These are phyloP conservation scores for Pseudocheirus occidentalis DNA, from an alignment of 2,797 vertebrate species.

Conservation along the genomic window DNA sequence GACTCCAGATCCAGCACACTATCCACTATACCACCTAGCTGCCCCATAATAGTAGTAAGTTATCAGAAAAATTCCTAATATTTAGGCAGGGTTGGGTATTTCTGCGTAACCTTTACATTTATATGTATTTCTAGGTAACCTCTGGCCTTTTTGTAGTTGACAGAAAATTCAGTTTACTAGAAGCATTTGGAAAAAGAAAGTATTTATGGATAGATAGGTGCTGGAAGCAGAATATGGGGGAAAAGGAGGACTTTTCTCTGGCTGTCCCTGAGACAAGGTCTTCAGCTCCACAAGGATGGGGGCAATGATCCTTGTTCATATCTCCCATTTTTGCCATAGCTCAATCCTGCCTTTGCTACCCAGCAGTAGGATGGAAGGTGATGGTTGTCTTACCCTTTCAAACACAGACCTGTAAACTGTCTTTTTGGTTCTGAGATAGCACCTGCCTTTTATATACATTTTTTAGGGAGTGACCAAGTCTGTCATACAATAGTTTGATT, in stretches of 20 bases:
- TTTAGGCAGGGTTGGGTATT: background rate
- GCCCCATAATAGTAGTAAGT: background rate
- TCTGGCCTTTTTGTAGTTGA: background rate
- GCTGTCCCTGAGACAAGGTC: background rate
- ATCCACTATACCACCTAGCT: background rate
- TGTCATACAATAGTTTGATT: background rate
- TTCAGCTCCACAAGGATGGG: background rate
- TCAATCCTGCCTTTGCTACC: background rate
- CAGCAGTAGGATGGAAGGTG: background rate
- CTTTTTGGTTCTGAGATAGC: background rate
- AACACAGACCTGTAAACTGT: background rate
- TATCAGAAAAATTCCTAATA: background rate
- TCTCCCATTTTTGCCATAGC: background rate
- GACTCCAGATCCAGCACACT: background rate
- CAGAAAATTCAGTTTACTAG: background rate
- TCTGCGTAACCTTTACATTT: background rate
- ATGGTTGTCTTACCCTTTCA: background rate
- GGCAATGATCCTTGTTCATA: background rate
- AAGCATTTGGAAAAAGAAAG: background rate
- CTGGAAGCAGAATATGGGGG: background rate
- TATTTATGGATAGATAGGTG: background rate
- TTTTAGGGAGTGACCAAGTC: background rate
- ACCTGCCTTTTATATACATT: background rate
- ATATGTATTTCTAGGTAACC: background rate
- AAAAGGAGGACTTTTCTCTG: background rate